Evolutionary conservation across 1,140 invertebrate species (phyloP).

Genomic region (Sminthurinus signatus): DNA sequence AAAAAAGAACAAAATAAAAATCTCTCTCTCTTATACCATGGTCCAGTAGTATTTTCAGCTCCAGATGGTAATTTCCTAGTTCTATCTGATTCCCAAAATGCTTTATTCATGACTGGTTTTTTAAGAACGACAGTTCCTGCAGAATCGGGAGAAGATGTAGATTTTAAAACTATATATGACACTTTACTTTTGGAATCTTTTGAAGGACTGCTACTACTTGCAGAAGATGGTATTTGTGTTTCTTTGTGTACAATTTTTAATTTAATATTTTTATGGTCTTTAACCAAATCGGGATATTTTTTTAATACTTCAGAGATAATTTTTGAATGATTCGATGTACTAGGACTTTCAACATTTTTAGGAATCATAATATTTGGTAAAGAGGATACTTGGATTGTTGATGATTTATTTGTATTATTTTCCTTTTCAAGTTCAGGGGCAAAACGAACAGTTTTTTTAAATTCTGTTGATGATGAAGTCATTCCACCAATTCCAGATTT

Average conservation of each 20-base stretch:
- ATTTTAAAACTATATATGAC: conserved; percentile 52
- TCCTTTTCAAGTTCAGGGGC: conserved; percentile 36
- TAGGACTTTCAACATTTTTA: background rate
- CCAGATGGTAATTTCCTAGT: conserved; percentile 42
- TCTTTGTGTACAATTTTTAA: conserved; percentile 67
- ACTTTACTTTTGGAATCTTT: conserved; percentile 45
- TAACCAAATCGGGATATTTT: conserved; percentile 77
- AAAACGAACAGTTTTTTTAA: conserved; percentile 36
- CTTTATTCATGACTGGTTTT: conserved; percentile 23
- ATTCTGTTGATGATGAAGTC: conserved; percentile 2
- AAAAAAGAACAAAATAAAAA: too few relatives aligned
- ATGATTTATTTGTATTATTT: conserved; percentile 23
- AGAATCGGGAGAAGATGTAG: conserved; percentile 43
- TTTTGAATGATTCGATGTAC: conserved; percentile 63
- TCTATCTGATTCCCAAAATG: conserved; percentile 42
- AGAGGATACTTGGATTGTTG: conserved; percentile 3
- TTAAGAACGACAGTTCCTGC: conserved; percentile 43
- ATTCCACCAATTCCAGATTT: background rate
- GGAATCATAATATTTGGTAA: background rate
- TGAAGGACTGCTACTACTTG: conserved; percentile 18
- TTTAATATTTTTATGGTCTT: conserved; percentile 78
- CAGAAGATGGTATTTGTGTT: conserved; percentile 42
- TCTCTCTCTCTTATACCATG: too few relatives aligned
- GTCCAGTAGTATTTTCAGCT: conserved; percentile 49
- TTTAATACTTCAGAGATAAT: conserved; percentile 78